Conservation (phyloP, 37 sponge, comb jelly and placozoan genomes). For the Tethya wilhelma region DNA sequence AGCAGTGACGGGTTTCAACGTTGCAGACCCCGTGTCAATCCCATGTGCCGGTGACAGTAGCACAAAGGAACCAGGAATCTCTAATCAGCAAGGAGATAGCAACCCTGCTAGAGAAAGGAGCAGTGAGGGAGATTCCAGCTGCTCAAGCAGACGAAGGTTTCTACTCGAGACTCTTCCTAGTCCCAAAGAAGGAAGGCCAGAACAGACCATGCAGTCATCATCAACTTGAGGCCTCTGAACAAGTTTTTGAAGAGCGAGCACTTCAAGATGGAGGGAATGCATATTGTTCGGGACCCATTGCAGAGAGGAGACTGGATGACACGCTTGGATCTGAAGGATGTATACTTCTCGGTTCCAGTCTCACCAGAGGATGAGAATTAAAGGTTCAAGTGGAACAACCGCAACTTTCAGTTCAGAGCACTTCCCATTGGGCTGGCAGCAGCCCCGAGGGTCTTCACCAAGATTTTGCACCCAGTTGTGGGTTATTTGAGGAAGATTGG, state of each 20-base stretch:
- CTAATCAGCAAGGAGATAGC: background rate
- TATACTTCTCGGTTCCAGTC: background rate
- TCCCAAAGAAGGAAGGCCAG: conserved; percentile 15
- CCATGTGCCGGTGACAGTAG: background rate
- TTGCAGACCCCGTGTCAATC: background rate
- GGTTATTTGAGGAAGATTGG: conserved; percentile 1
- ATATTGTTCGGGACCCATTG: background rate
- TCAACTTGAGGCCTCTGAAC: background rate
- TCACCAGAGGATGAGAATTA: background rate
- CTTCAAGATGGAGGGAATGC: conserved; percentile 1
- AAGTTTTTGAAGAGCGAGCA: background rate
- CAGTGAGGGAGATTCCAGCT: background rate
- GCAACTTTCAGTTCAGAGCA: background rate
- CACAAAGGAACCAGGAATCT: background rate
- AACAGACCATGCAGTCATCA: background rate
- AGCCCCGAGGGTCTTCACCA: conserved; percentile 17
- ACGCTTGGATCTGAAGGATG: background rate
- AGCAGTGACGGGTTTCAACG: background rate
- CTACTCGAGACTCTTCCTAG: background rate
- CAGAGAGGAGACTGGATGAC: conserved; percentile 4
- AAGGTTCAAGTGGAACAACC: background rate
- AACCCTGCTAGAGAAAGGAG: background rate
- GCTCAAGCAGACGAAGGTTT: background rate
- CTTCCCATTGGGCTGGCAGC: conserved; percentile 8
- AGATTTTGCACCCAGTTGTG: conserved; percentile 5